A percentile compares a stretch with the other conserved stretches of the same genome.
Conservation (phyloP, 1,140 invertebrate genomes). For the Trinorchestia longiramus region DNA sequence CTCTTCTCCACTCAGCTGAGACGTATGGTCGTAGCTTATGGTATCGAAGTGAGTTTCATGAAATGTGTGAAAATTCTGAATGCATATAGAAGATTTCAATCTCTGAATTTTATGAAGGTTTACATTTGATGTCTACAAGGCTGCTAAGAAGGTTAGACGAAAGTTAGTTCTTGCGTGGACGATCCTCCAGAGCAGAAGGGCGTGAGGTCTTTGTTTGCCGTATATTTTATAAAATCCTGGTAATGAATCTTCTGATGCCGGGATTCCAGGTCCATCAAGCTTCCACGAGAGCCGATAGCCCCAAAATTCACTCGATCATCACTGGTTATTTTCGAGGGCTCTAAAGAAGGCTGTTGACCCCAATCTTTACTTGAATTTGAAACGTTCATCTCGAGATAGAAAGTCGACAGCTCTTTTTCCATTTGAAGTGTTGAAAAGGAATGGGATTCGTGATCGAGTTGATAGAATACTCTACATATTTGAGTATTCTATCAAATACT, state of each 20-base stretch:
- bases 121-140: neutral
- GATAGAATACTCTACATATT: neutral
- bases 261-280: neutral
- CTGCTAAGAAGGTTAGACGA: neutral
- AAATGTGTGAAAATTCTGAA: neutral
- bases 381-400: neutral
- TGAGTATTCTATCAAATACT: neutral
- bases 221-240: neutral
- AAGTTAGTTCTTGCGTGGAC: neutral
- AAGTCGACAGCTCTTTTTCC: neutral
- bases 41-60: neutral
- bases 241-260: neutral
- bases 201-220: neutral
- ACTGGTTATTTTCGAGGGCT: neutral
- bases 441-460: neutral
- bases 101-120: neutral
- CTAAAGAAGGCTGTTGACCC: neutral
- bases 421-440: neutral
- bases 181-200: neutral
- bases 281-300: neutral
- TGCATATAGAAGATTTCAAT: neutral
- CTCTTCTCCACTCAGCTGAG: neutral
- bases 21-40: neutral
- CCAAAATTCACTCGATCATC: neutral
- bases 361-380: conserved; percentile 9